Evolutionary conservation across 2,888 invertebrate genomes (phyloP).

Genomic region (Anarsia innoxiella): DNA sequence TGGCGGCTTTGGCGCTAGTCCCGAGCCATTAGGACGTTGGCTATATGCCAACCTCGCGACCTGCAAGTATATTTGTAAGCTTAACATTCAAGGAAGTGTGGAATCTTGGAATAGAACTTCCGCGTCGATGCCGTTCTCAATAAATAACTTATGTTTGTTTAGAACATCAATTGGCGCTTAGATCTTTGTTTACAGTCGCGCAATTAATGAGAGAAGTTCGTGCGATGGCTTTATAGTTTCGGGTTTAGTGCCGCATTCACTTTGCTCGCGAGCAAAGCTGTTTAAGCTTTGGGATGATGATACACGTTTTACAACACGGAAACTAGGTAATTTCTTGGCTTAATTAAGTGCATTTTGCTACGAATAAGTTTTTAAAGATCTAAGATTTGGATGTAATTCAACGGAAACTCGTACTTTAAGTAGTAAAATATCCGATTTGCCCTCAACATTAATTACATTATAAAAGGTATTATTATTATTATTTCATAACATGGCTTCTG

Average conservation of each 20-base stretch:
- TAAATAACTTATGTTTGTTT: constrained; percentile 16
- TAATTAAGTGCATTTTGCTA: too few relatives aligned
- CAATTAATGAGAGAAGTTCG: neutral
- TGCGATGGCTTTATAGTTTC: neutral
- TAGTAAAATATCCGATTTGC: too few relatives aligned
- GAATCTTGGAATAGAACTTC: constrained; percentile 63
- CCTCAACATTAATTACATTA: too few relatives aligned
- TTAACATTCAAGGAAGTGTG: constrained; percentile 70
- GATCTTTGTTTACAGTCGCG: neutral
- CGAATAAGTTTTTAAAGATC: too few relatives aligned
- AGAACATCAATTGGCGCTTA: constrained; percentile 14
- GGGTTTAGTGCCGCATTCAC: neutral
- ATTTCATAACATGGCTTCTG: too few relatives aligned
- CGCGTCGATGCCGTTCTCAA: constrained; percentile 41
- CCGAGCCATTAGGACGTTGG: constrained; percentile 68
- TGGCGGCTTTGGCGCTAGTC: constrained; percentile 57
- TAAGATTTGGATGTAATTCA: too few relatives aligned
- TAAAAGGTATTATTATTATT: too few relatives aligned
- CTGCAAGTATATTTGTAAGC: constrained; percentile 68
- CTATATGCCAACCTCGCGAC: constrained; percentile 51
- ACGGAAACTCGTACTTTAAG: too few relatives aligned
- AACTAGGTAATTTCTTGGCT: too few relatives aligned
- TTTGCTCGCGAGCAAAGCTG: neutral
- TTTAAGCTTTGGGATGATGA: too few relatives aligned
- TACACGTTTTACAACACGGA: too few relatives aligned